Evolutionary conservation across 2,797 vertebrate species (phyloP).

Genomic region (Clarias laeviceps): DNA sequence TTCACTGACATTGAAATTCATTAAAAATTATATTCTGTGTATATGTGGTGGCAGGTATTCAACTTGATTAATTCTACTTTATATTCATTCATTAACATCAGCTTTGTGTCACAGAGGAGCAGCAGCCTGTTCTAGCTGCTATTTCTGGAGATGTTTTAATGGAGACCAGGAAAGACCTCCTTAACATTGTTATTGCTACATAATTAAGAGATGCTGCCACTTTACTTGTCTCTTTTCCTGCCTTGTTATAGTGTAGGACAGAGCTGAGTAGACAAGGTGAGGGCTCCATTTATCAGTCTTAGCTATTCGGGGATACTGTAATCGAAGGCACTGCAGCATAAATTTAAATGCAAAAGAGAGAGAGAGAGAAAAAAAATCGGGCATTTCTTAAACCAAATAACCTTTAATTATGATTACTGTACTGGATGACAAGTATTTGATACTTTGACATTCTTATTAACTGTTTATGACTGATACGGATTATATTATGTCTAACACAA

Average conservation of each 20-base stretch:
- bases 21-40: not conserved
- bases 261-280: conserved; percentile 68
- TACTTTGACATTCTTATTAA: conserved; percentile 35
- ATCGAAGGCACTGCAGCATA: conserved; percentile 38
- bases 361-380: not conserved
- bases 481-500: conserved; percentile 10
- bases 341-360: conserved; percentile 21
- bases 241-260: conserved; percentile 62
- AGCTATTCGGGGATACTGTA: conserved; percentile 53
- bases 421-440: conserved; percentile 14
- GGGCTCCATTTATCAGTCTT: conserved; percentile 66
- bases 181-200: conserved; percentile 40
- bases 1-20: not conserved
- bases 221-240: conserved; percentile 57
- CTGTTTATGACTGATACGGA: conserved; percentile 27
- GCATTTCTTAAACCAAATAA: conserved; percentile 12
- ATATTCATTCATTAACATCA: conserved; percentile 39
- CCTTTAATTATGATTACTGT: conserved; percentile 26
- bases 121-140: not conserved
- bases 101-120: conserved; percentile 10
- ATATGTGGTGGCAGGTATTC: conserved; percentile 13
- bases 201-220: conserved; percentile 69
- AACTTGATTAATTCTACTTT: conserved; percentile 17
- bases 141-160: conserved; percentile 50
- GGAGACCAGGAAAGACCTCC: conserved; percentile 41